phyloP scores from a whole-genome alignment of 2,888 invertebrate species.

The Acanthosepion esculentum region DNA sequence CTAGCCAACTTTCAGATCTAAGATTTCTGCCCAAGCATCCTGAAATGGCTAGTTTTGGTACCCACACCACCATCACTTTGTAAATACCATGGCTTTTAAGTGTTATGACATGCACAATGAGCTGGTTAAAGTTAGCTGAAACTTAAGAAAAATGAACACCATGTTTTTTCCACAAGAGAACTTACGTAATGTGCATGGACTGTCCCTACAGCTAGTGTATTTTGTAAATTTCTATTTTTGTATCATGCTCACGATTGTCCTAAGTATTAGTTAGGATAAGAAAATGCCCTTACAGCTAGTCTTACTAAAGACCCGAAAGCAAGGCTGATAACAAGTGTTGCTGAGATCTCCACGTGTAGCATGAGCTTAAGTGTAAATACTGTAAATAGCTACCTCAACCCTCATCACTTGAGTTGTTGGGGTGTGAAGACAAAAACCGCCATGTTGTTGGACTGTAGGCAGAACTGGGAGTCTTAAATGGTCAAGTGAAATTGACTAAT shows the following conservation, averaged over 20 bases:
- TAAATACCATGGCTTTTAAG: conserved; percentile 33
- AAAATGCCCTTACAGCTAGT: neutral
- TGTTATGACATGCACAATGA: conserved; percentile 4
- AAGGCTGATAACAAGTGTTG: conserved; percentile 8
- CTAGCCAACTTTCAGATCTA: neutral
- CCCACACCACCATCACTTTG: neutral
- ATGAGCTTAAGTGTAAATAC: conserved; percentile 40
- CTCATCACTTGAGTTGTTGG: conserved; percentile 33
- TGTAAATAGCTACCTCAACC: conserved; percentile 38
- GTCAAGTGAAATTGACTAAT: neutral
- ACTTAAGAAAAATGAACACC: neutral
- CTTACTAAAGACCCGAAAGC: neutral
- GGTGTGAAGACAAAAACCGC: conserved; percentile 13
- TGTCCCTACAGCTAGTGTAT: conserved; percentile 10
- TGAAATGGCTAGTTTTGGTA: conserved; percentile 6
- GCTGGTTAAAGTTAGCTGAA: neutral
- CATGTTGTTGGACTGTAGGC: conserved; percentile 20
- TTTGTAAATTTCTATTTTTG: conserved; percentile 49
- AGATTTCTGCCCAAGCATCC: neutral
- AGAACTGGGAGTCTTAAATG: neutral
- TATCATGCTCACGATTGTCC: conserved; percentile 43
- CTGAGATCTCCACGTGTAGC: conserved; percentile 13
- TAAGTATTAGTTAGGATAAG: neutral
- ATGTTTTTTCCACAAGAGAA: neutral
- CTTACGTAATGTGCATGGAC: conserved; percentile 39